Base-by-base conservation (phyloP, 2,888 invertebrate genomes). In the Pyrrhia umbra region DNA sequence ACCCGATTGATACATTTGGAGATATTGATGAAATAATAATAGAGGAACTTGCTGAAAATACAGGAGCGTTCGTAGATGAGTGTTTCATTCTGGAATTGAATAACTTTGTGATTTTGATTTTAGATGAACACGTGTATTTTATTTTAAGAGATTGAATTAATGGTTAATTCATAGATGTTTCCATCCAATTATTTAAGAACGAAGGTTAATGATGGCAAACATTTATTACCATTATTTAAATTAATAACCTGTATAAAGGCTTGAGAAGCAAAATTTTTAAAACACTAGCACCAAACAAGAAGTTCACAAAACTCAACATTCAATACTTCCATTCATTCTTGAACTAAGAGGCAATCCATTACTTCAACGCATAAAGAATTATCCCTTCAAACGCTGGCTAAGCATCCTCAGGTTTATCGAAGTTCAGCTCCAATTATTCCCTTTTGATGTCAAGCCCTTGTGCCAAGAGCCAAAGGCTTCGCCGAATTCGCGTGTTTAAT, bases 371-470 rank as follows among this genome's bases (percentile, higher is more conserved):
- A 60, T 59, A 59, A 72, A 63, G 62, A 63, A 68, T 74, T 55
- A 71, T 71, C 74, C 52, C 68, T 46, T 68, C 66, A 76, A 73
- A 69, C 59, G 61, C 13, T 51, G 47, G 52, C 4, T 52, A 70
- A 75, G 72, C 16, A 56, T 71, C 49, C 76, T 75, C 59, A 68
- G 66, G 58, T 64, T 76, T 74, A 74, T 78, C 79, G 68, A 63
- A 76, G 79, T 72, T 75, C 68, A 75, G 72, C 72, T 79, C 61
- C 75, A 79, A 79, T 79, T 77, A 79, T 79, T 62, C 61, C 60
- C 68, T 69, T 79, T 79, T 73, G 77, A 78, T 77, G 66, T 78
- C 63, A 54, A 54, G 62, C 52, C 68, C 65, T 71, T 52, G 43
- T 61, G 62, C 57, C 39, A 55, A 57, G 70, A 68, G 77, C 43